These are phyloP conservation scores for Drosophila ananassae DNA, from an alignment of 1,140 invertebrate species.

Conservation along the genomic window DNA sequence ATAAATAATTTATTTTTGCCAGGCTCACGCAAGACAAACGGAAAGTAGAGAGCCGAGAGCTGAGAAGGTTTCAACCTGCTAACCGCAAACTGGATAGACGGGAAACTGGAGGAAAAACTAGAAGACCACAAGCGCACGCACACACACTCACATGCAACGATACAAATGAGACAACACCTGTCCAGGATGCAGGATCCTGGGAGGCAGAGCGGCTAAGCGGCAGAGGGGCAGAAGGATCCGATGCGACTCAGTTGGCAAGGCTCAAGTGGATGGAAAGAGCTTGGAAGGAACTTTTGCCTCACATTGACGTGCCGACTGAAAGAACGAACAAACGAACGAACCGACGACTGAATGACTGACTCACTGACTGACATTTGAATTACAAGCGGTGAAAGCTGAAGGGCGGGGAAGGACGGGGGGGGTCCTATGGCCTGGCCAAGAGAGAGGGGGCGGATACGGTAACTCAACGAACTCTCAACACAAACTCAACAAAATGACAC, in stretches of 20 bases:
- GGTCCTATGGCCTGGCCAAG: not conserved
- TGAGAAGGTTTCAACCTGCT: conserved; percentile 21
- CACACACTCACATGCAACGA: conserved; percentile 29
- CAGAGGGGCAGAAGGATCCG: not conserved
- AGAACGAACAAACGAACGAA: conserved; percentile 33
- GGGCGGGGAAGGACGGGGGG: not conserved
- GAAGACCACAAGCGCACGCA: conserved; percentile 13
- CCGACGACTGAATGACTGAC: conserved; percentile 15
- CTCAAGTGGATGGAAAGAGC: conserved; percentile 47
- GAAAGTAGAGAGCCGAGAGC: not conserved
- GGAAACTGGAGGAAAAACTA: conserved; percentile 28
- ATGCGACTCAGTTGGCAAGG: conserved; percentile 29
- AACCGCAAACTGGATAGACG: conserved; percentile 36
- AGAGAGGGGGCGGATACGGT: conserved; percentile 20
- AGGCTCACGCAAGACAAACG: conserved; percentile 39
- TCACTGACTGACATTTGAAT: conserved; percentile 73
- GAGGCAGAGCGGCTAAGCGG: not conserved
- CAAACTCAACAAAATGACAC: conserved; percentile 80
- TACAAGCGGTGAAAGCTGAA: conserved; percentile 47
- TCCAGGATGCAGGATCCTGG: conserved; percentile 26
- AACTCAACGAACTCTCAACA: conserved; percentile 74
- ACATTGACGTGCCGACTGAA: conserved; percentile 56
- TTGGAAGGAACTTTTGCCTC: conserved; percentile 60
- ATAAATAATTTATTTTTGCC: conserved; percentile 60
- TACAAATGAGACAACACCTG: conserved; percentile 70